A percentile compares a stretch with the other conserved stretches of the same genome.
Evolutionary conservation across 2,113 vertebrate species (phyloP).

Genomic region (Mustelus asterias): DNA sequence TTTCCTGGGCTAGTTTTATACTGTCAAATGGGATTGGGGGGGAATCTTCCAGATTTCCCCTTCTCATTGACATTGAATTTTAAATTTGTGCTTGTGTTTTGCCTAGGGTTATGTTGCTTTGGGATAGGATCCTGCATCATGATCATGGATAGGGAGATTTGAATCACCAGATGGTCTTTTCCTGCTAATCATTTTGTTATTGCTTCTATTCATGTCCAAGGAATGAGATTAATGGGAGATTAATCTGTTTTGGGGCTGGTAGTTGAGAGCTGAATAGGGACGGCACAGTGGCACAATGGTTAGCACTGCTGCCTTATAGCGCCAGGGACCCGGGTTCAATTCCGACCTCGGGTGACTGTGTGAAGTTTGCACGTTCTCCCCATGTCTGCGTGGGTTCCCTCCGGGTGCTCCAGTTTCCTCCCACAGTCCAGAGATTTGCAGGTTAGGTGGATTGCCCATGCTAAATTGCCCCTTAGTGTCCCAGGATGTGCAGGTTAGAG

Average conservation of each 20-base stretch:
- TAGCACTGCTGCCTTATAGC: too few relatives aligned
- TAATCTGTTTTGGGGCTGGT: neutral
- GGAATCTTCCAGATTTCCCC: neutral
- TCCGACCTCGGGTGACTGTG: too few relatives aligned
- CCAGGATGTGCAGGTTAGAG: too few relatives aligned
- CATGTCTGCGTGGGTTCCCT: too few relatives aligned
- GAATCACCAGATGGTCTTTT: neutral
- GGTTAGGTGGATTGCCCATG: too few relatives aligned
- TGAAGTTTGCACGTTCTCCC: too few relatives aligned
- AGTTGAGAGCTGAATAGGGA: too few relatives aligned
- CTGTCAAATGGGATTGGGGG: neutral
- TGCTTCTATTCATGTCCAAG: neutral
- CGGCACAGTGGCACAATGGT: too few relatives aligned
- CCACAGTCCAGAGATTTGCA: too few relatives aligned
- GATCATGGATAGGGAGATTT: neutral
- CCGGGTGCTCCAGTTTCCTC: too few relatives aligned
- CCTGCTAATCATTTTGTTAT: neutral
- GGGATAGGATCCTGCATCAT: neutral
- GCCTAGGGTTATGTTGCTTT: neutral
- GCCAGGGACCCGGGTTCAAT: too few relatives aligned
- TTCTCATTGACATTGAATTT: neutral
- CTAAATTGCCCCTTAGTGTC: too few relatives aligned
- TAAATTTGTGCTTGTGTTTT: neutral
- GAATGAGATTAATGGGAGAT: neutral
- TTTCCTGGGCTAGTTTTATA: neutral